phyloP scores from a whole-genome alignment of 2,797 vertebrate species.

The Hylomyscus alleni region DNA sequence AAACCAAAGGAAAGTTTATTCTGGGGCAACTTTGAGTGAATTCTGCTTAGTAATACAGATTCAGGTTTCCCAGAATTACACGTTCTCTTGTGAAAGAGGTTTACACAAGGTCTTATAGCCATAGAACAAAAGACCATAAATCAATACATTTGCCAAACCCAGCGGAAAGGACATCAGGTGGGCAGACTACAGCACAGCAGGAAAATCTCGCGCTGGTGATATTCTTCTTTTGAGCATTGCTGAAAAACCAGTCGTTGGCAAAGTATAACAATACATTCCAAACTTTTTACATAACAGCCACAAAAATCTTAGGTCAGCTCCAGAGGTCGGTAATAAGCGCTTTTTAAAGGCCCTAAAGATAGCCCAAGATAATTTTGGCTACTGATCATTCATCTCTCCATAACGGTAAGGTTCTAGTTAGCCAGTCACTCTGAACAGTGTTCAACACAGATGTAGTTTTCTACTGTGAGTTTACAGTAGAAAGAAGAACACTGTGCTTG shows the following conservation, averaged over 20 bases:
- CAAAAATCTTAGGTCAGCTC: background rate
- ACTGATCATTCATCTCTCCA: background rate
- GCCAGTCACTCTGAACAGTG: background rate
- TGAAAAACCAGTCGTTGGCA: background rate
- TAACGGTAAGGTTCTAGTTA: background rate
- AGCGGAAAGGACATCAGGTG: background rate
- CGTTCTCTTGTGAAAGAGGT: background rate
- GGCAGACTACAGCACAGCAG: background rate
- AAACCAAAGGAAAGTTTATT: background rate
- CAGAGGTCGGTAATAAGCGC: background rate
- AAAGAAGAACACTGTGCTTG: background rate
- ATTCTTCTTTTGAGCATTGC: background rate
- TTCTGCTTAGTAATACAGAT: background rate
- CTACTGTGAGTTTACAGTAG: background rate
- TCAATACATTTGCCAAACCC: background rate
- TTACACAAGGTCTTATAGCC: background rate
- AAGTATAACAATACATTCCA: constrained; percentile 25
- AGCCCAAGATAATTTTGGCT: background rate
- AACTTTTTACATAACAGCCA: background rate
- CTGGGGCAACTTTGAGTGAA: background rate
- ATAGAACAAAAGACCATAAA: background rate
- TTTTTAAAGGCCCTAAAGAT: background rate
- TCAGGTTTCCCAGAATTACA: background rate
- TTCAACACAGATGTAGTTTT: background rate
- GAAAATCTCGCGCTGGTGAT: background rate